These are phyloP conservation scores for Phymatocera aterrima DNA, from an alignment of 2,888 invertebrate genomes.

Conservation along the genomic window DNA sequence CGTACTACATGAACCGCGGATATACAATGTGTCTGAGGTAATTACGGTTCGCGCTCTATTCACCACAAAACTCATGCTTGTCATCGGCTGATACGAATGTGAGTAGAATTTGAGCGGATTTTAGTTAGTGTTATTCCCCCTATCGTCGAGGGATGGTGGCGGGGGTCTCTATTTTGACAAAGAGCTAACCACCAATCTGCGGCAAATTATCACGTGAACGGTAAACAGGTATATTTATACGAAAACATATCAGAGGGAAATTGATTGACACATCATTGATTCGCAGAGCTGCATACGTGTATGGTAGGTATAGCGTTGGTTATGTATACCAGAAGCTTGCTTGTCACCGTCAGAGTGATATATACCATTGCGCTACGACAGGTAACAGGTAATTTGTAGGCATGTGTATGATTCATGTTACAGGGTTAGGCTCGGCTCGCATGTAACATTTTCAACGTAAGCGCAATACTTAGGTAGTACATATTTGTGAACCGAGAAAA, in stretches of 20 bases:
- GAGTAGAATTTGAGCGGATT: not conserved
- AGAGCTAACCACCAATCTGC: conserved; percentile 11
- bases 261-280: not conserved
- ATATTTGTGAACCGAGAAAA: not conserved
- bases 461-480: not conserved
- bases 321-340: not conserved
- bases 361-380: not conserved
- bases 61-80: not conserved
- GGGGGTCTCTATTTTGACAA: conserved; percentile 19
- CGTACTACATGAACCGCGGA: not conserved
- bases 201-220: not conserved
- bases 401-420: not conserved
- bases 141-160: not conserved
- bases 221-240: not conserved
- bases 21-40: not conserved
- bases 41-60: not conserved
- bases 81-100: not conserved
- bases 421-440: not conserved
- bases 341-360: not conserved
- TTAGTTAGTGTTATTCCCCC: not conserved
- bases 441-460: not conserved
- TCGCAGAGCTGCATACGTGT: conserved; percentile 2
- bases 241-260: conserved; percentile 16
- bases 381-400: conserved; percentile 8
- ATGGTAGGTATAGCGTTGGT: too few relatives aligned